Conservation (phyloP, 2,797 vertebrate species). For the Aphelocoma californica region DNA sequence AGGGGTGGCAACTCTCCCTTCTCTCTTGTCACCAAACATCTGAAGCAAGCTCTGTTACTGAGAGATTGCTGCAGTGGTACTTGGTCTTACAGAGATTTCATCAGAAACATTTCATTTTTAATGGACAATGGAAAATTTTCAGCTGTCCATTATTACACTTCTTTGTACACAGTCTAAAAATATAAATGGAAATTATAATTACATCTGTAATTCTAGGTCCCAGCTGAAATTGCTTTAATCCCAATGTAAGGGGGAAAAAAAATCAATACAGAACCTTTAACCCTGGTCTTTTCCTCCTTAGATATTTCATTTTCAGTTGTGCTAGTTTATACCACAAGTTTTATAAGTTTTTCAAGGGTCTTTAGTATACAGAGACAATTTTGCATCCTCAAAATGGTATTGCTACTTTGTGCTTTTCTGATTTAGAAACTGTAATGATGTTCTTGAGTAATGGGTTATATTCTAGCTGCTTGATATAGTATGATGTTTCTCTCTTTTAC, state of each 20-base stretch:
- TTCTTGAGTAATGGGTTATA: neutral
- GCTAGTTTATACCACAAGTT: neutral
- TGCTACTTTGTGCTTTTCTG: conserved; percentile 26
- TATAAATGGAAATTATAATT: conserved; percentile 59
- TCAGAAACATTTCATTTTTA: conserved; percentile 44
- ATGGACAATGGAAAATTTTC: conserved; percentile 51
- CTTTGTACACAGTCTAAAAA: conserved; percentile 59
- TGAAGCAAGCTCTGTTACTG: conserved; percentile 40
- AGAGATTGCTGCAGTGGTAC: conserved; percentile 52
- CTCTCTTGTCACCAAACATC: conserved; percentile 30
- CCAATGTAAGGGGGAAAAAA: neutral
- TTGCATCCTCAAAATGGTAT: conserved; percentile 20
- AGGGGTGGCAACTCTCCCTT: conserved; percentile 44
- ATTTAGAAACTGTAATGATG: neutral
- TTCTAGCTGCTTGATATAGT: neutral
- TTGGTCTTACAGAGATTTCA: conserved; percentile 49
- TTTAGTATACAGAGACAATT: neutral
- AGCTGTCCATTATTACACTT: conserved; percentile 55
- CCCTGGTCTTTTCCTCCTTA: neutral
- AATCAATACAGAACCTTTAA: conserved; percentile 41
- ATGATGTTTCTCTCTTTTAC: neutral
- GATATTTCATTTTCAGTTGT: neutral
- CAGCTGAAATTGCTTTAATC: conserved; percentile 62
- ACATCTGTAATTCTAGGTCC: conserved; percentile 40
- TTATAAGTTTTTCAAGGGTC: conserved; percentile 6